phyloP scores from a whole-genome alignment of 2,888 invertebrate species.

The Drosophila crucigera region DNA sequence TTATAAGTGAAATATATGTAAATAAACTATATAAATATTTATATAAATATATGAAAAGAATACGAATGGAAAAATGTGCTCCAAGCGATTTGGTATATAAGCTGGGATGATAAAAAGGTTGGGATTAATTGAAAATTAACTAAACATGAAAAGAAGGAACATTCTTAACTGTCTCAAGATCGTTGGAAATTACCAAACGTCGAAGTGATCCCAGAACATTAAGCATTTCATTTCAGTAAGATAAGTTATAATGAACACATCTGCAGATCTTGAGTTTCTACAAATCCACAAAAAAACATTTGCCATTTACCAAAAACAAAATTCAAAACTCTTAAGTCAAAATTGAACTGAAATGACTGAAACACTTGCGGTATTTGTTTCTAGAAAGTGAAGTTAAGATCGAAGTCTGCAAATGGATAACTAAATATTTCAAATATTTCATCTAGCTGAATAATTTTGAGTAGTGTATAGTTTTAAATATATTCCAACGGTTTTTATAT shows the following conservation, averaged over 20 bases:
- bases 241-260: background rate
- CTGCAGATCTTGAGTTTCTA: background rate
- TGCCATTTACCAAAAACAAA: background rate
- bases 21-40: conserved; percentile 3
- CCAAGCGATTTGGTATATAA: background rate
- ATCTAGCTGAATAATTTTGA: background rate
- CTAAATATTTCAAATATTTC: background rate
- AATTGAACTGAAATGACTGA: background rate
- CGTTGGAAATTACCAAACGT: background rate
- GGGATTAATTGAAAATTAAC: background rate
- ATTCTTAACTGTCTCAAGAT: background rate
- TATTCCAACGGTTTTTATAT: conserved; percentile 46
- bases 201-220: background rate
- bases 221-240: background rate
- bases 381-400: background rate
- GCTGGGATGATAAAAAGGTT: background rate
- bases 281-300: background rate
- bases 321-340: background rate
- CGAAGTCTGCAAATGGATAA: background rate
- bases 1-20: conserved; percentile 31
- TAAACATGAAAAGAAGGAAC: background rate
- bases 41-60: background rate
- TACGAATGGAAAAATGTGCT: background rate
- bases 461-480: conserved; percentile 17
- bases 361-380: background rate